These are phyloP conservation scores for Nomada hirtipes DNA, from an alignment of 2,888 invertebrate species.

Conservation along the genomic window DNA sequence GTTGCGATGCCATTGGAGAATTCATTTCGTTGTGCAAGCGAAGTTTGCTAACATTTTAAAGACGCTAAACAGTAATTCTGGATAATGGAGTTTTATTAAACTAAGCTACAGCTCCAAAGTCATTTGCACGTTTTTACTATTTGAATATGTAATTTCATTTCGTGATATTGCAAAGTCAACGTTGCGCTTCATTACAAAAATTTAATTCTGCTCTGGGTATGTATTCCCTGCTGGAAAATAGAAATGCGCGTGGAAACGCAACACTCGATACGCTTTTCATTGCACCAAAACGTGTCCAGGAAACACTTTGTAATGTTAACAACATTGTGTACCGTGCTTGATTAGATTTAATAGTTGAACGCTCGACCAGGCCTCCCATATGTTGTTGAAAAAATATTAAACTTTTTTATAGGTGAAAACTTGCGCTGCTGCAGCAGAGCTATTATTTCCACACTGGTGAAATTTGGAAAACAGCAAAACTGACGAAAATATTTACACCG, in stretches of 20 bases:
- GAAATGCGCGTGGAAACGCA: background rate
- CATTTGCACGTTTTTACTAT: background rate
- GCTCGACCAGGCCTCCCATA: too few species aligned
- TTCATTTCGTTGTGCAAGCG: background rate
- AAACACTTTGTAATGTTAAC: too few species aligned
- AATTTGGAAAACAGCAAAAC: too few species aligned
- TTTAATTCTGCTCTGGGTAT: background rate
- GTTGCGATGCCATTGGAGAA: slow-evolving; percentile 1
- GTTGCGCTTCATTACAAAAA: background rate
- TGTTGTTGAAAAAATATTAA: too few species aligned
- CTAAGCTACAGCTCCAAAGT: too few species aligned
- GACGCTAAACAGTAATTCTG: background rate
- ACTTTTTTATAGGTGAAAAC: too few species aligned
- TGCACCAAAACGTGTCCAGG: too few species aligned
- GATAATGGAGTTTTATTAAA: background rate
- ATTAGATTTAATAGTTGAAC: too few species aligned
- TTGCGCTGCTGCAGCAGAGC: too few species aligned
- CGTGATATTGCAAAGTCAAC: background rate
- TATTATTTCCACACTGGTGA: too few species aligned
- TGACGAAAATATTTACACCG: too few species aligned
- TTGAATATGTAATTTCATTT: background rate
- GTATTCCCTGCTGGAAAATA: background rate
- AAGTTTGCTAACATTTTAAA: background rate
- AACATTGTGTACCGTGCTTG: too few species aligned
- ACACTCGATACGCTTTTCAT: background rate